Percentiles rank a stretch among this genome's conserved stretches.
Conservation (phyloP, 2,888 invertebrate genomes). For the Pediacus dermestoides region DNA sequence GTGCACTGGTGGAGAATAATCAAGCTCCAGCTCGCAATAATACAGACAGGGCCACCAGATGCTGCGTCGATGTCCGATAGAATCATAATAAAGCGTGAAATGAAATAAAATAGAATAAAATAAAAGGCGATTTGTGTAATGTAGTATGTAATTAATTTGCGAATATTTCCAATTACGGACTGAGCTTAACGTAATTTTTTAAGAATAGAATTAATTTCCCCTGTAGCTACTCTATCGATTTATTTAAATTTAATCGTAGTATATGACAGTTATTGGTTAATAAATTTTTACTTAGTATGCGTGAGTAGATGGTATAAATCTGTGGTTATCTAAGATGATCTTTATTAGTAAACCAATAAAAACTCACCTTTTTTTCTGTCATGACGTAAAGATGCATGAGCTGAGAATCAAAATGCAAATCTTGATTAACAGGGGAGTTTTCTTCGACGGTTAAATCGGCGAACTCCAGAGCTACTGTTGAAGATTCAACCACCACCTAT, state of each 20-base stretch:
- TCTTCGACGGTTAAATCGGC: slow-evolving; percentile 83
- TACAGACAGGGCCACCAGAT: too few relatives aligned
- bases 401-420: slow-evolving; percentile 88
- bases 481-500: slow-evolving; percentile 84
- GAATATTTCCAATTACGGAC: too few relatives aligned
- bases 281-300: slow-evolving; percentile 1
- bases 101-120: too few relatives aligned
- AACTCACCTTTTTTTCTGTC: slow-evolving; percentile 79
- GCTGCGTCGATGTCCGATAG: too few relatives aligned
- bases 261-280: slow-evolving; percentile 2
- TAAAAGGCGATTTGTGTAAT: too few relatives aligned
- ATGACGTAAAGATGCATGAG: slow-evolving; percentile 90
- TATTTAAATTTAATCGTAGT: slow-evolving; percentile 1
- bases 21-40: too few relatives aligned
- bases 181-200: too few relatives aligned
- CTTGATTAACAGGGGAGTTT: slow-evolving; percentile 78
- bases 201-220: too few relatives aligned
- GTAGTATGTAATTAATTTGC: too few relatives aligned
- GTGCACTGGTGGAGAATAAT: too few relatives aligned
- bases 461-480: slow-evolving; percentile 81
- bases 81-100: too few relatives aligned
- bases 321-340: background rate
- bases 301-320: slow-evolving; percentile 1
- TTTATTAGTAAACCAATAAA: slow-evolving; percentile 7
- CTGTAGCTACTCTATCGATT: slow-evolving; percentile 1